Percentiles rank a stretch among this genome's conserved stretches.
These are phyloP conservation scores for Nematolebias whitei DNA, from an alignment of 2,113 vertebrate species.

Conservation along the genomic window DNA sequence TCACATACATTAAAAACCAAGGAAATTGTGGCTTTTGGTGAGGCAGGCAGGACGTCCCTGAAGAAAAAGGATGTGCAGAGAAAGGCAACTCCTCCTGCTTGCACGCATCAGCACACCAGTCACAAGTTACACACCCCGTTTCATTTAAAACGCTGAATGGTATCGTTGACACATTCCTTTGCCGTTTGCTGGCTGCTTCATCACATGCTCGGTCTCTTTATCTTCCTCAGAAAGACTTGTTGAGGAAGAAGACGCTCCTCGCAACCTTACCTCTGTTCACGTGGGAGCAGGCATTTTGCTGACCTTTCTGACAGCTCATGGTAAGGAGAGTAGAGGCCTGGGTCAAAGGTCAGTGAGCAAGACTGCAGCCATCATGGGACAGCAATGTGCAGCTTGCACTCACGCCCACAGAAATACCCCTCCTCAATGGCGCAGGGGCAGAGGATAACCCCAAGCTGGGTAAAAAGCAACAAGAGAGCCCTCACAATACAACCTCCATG, in stretches of 20 bases:
- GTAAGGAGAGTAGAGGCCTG: constrained; percentile 8
- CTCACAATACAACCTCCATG: constrained; percentile 61
- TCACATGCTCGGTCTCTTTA: constrained; percentile 50
- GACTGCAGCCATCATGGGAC: constrained; percentile 61
- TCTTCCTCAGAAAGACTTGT: constrained; percentile 18
- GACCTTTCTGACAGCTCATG: constrained; percentile 39
- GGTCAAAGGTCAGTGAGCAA: constrained; percentile 61
- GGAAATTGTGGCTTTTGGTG: constrained; percentile 28
- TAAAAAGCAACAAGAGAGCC: constrained; percentile 59
- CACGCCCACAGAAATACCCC: constrained; percentile 28
- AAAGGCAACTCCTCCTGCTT: constrained; percentile 60
- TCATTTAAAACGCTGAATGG: constrained; percentile 65
- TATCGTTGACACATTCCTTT: constrained; percentile 60
- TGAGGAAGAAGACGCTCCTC: not conserved
- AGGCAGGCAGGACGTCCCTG: constrained; percentile 5
- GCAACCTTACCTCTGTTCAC: not conserved
- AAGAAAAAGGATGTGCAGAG: constrained; percentile 40
- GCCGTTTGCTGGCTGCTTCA: constrained; percentile 29
- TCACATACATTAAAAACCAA: constrained; percentile 38
- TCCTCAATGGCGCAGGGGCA: constrained; percentile 30
- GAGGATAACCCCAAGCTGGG: constrained; percentile 36
- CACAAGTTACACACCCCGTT: constrained; percentile 73
- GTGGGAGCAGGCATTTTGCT: constrained; percentile 8
- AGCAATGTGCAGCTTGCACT: constrained; percentile 45
- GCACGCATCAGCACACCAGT: constrained; percentile 65